Evolutionary conservation across 1,140 invertebrate genomes (phyloP), one percentile per base, ranked within the genome.

Genomic region (Drosophila bifasciata): DNA sequence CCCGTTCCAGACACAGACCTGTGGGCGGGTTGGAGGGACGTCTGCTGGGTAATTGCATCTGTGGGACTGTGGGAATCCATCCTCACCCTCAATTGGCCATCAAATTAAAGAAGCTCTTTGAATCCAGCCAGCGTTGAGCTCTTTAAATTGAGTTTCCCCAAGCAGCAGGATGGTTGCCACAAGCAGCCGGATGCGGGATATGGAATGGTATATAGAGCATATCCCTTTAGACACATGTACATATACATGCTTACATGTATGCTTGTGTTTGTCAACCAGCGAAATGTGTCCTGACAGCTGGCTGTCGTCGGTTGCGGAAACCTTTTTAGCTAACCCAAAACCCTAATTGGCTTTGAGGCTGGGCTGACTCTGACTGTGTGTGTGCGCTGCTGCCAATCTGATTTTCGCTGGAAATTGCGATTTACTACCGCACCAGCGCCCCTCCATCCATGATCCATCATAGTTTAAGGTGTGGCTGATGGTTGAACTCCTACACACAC

Each of bases 21-120:
- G 15, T 5, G 23, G 45, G 25, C 19, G 16, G 17, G 19, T 36
- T n/a, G 13, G n/a, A 8, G 36, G 56, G 3, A 21, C 17, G 19
- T 32, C 67, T 73, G 71, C 55, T 68, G 57, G 69, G 69, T 72
- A 72, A 72, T 72, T 72, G 69, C 69, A 72, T 72, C 69, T 60
- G 43, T 36, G 32, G 32, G 1, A 13, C 32, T 36, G 32, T 13
- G 32, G 32, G 32, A 4, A 36, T 4, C 32, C 32, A 11, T 9
- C 13, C 25, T 13, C 19, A 9, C 9, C 28, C 23, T 43, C 43
- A 40, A 67, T 68, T 17, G 15, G 11, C 41, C 43, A 67, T 67
- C 68, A 68, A 68, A 68, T 68, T 68, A 56, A 48, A 43, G 21
- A 32, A 49, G 36, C 23, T 39, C 40, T 21, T 44, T 32, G 53